Conservation (phyloP, 2,797 vertebrate species). For the Periparus ater region DNA sequence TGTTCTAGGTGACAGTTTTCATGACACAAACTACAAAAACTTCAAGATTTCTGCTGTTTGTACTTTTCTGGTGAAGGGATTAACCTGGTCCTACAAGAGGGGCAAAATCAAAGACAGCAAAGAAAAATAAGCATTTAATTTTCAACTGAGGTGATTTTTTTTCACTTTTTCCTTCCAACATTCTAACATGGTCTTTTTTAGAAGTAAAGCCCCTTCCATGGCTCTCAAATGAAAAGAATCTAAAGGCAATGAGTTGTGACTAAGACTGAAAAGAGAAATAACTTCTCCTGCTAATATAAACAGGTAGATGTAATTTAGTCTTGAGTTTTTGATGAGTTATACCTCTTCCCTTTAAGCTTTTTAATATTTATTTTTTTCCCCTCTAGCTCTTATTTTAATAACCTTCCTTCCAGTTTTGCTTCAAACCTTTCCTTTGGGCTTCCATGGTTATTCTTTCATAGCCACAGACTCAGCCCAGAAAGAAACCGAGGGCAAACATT, state of each 20-base stretch:
- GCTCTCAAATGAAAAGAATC: not conserved
- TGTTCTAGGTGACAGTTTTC: not conserved
- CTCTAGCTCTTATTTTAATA: not conserved
- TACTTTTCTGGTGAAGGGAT: not conserved
- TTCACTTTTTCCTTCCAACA: not conserved
- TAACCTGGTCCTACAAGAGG: fast-evolving
- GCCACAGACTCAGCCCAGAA: not conserved
- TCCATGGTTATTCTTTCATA: not conserved
- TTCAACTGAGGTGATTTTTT: fast-evolving
- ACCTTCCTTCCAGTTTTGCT: not conserved
- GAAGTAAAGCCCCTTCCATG: not conserved
- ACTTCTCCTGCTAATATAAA: not conserved
- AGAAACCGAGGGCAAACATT: not conserved
- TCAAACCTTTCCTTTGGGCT: not conserved
- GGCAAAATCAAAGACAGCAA: not conserved
- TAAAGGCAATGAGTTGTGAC: not conserved
- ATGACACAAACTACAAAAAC: not conserved
- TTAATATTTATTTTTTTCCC: fast-evolving
- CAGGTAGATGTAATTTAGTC: not conserved
- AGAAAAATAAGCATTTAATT: not conserved
- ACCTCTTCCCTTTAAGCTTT: not conserved
- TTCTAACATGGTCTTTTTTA: not conserved
- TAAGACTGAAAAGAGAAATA: not conserved
- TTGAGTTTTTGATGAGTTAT: not conserved
- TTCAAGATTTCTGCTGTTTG: not conserved